phyloP scores from a whole-genome alignment of 2,797 vertebrate species.

The Gallinago solitaria region DNA sequence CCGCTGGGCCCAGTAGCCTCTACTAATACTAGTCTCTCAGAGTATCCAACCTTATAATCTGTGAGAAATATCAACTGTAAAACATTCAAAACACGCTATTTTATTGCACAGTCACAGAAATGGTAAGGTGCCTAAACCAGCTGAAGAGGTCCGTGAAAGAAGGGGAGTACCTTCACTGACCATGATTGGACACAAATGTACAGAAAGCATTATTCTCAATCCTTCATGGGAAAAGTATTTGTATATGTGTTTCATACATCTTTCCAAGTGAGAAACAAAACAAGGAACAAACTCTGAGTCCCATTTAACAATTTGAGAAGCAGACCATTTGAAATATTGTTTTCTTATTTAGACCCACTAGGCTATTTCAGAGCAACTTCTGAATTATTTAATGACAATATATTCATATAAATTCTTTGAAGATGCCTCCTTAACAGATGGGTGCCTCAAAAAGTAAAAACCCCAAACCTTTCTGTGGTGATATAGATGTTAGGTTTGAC shows the following conservation, averaged over 20 bases:
- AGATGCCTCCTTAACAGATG: background rate
- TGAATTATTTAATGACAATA: background rate
- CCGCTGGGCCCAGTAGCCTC: background rate
- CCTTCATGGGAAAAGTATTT: background rate
- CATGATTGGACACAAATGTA: background rate
- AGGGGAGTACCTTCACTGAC: background rate
- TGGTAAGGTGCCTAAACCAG: background rate
- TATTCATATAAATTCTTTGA: background rate
- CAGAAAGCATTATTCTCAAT: background rate
- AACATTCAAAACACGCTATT: background rate
- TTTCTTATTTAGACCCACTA: background rate
- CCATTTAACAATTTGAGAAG: background rate
- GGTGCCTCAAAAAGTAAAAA: background rate
- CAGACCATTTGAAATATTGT: background rate
- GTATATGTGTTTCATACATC: background rate
- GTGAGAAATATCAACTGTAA: background rate
- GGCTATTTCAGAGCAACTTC: background rate
- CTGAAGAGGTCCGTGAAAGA: background rate
- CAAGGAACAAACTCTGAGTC: background rate
- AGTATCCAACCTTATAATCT: background rate
- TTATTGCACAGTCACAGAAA: background rate
- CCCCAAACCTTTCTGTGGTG: fast-evolving
- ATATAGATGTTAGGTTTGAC: background rate
- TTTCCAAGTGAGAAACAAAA: background rate
- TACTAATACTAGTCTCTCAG: background rate